Evolutionary conservation across 2,797 vertebrate genomes (phyloP).

Genomic region (Labeo calbasu): DNA sequence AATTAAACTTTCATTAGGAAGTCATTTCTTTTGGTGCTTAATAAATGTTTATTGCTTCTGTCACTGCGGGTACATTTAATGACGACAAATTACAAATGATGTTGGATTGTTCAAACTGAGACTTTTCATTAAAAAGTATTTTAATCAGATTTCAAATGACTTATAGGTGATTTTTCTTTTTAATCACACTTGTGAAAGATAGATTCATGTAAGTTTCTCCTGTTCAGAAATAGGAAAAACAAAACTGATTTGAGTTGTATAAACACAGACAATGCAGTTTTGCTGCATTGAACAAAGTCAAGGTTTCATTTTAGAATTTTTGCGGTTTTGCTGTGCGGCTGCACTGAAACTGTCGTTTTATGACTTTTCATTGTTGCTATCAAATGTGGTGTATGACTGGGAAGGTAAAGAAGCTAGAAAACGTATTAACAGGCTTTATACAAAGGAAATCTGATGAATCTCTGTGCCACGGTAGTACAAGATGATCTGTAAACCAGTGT

Average conservation of each 20-base stretch:
- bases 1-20: background rate
- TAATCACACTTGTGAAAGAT: background rate
- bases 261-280: background rate
- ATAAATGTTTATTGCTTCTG: slow-evolving; percentile 3
- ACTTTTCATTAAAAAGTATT: background rate
- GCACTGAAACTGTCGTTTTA: background rate
- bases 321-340: background rate
- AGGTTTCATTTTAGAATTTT: background rate
- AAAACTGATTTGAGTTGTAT: background rate
- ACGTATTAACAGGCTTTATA: background rate
- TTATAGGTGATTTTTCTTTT: background rate
- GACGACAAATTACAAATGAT: background rate
- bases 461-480: background rate
- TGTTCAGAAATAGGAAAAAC: background rate
- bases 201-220: background rate
- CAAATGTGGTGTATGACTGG: background rate
- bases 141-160: background rate
- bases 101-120: background rate
- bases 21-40: background rate
- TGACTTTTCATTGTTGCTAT: background rate
- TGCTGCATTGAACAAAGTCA: background rate
- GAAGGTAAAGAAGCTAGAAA: background rate
- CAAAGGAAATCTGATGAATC: background rate
- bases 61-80: slow-evolving; percentile 1
- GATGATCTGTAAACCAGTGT: background rate